Conservation (phyloP, 2,888 invertebrate genomes). For the Aspidapion aeneum region DNA sequence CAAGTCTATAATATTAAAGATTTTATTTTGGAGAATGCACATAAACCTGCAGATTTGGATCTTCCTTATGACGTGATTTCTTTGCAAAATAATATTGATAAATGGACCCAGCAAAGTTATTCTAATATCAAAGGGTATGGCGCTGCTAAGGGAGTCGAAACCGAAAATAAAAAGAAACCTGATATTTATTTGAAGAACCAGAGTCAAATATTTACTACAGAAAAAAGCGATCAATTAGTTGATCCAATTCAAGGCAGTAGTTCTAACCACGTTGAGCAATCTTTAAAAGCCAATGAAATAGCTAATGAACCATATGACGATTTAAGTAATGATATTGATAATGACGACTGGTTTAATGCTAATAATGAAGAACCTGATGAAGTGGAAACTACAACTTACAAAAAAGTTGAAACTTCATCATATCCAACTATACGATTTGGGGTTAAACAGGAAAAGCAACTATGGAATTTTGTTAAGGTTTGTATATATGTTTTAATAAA, state of each 20-base stretch:
- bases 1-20: slow-evolving; percentile 52
- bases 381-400: slow-evolving; percentile 27
- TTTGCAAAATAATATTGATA: slow-evolving; percentile 78
- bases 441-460: neutral
- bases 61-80: slow-evolving; percentile 67
- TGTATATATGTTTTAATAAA: no score
- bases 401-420: slow-evolving; percentile 9
- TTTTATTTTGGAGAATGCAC: slow-evolving; percentile 42
- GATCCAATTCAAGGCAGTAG: neutral
- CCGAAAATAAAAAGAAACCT: neutral
- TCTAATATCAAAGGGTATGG: slow-evolving; percentile 50
- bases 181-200: neutral
- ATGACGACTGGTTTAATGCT: neutral
- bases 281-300: neutral
- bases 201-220: neutral
- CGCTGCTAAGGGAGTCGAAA: neutral
- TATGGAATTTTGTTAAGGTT: neutral
- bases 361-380: slow-evolving; percentile 14
- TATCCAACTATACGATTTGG: neutral
- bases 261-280: neutral
- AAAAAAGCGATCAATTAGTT: neutral
- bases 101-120: slow-evolving; percentile 78
- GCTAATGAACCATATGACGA: neutral
- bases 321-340: neutral
- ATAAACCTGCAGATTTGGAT: slow-evolving; percentile 43